Conservation (phyloP, 2,888 invertebrate genomes). For the Nyleta sp. region DNA sequence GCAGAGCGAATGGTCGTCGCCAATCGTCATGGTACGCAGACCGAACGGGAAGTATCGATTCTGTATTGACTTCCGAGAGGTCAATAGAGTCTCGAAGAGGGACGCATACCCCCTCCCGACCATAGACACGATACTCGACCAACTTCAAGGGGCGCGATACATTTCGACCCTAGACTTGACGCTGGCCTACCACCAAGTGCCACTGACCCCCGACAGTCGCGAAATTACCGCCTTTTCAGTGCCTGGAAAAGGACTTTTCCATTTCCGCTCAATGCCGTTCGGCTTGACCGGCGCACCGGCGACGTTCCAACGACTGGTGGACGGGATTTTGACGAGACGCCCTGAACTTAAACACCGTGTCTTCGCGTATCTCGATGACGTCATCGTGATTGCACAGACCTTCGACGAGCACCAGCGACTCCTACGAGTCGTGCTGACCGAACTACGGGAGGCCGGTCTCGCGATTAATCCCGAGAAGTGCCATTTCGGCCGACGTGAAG, state of each 20-base stretch:
- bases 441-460: not conserved
- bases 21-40: conserved; percentile 6
- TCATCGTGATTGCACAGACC: not conserved
- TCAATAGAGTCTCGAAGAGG: not conserved
- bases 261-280: not conserved
- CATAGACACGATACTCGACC: conserved; percentile 23
- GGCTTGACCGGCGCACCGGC: not conserved
- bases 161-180: conserved; percentile 1
- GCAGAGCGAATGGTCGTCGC: not conserved
- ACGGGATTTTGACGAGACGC: not conserved
- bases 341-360: conserved; percentile 78
- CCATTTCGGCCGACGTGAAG: not conserved
- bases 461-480: not conserved
- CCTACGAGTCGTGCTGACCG: not conserved
- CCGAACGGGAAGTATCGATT: not conserved
- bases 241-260: not conserved
- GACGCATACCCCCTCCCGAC: conserved; percentile 59
- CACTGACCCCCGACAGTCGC: not conserved
- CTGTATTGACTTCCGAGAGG: not conserved
- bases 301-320: not conserved
- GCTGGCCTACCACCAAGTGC: not conserved
- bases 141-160: not conserved
- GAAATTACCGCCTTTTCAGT: conserved; percentile 7
- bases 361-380: conserved; percentile 8
- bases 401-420: not conserved